These are phyloP conservation scores for Tenodera sinensis DNA, from an alignment of 2,888 invertebrate species.

Conservation along the genomic window DNA sequence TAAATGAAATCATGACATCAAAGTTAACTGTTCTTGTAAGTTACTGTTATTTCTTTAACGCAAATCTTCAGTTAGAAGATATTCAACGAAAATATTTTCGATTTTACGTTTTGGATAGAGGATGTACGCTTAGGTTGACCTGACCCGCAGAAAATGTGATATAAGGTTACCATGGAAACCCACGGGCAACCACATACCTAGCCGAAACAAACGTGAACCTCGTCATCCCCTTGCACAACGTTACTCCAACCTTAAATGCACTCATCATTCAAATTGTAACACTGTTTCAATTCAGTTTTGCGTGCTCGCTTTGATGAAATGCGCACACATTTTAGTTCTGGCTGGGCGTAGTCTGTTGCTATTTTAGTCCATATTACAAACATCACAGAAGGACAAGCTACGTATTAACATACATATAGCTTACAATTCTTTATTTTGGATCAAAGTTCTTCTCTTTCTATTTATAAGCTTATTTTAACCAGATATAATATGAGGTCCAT, in stretches of 20 bases:
- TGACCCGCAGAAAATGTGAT: neutral
- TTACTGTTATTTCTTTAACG: too few species aligned
- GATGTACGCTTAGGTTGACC: neutral
- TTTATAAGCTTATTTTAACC: too few species aligned
- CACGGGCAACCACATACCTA: neutral
- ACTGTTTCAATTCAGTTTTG: neutral
- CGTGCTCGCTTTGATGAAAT: neutral
- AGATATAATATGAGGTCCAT: too few species aligned
- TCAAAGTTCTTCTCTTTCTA: too few species aligned
- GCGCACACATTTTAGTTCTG: neutral
- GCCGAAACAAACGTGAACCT: neutral
- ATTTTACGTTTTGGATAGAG: neutral
- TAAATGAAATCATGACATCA: too few species aligned
- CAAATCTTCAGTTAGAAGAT: neutral
- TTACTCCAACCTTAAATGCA: neutral
- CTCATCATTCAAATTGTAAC: neutral
- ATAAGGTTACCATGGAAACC: neutral
- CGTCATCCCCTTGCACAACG: neutral
- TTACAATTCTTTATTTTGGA: too few species aligned
- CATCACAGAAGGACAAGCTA: too few species aligned
- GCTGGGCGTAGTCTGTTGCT: neutral
- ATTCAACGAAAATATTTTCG: neutral
- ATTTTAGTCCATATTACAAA: neutral
- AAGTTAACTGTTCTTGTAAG: too few species aligned
- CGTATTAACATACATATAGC: too few species aligned